Conservation (phyloP, 2,797 vertebrate genomes). For the Fringilla coelebs region DNA sequence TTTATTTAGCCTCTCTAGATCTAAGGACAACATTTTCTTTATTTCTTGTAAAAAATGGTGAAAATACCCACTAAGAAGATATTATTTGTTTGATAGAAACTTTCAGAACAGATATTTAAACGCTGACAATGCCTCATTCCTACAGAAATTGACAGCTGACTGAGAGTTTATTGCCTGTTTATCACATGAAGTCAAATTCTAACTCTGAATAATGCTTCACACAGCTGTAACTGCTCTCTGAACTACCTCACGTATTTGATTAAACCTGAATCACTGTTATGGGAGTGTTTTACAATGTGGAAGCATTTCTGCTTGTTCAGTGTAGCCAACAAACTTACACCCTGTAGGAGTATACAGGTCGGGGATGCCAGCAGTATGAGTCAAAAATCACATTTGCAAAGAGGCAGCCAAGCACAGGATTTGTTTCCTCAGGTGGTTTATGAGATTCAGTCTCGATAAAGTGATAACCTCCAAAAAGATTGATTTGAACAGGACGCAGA, state of each 20-base stretch:
- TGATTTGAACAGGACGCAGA: neutral
- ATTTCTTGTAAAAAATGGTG: neutral
- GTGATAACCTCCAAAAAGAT: neutral
- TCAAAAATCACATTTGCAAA: neutral
- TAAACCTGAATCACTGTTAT: neutral
- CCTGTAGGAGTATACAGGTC: neutral
- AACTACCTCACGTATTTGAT: neutral
- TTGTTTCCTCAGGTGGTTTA: neutral
- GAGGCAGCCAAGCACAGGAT: neutral
- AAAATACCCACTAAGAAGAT: neutral
- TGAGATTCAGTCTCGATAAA: neutral
- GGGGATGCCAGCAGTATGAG: neutral
- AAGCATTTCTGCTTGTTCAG: neutral
- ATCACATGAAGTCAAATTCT: neutral
- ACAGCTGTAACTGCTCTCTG: neutral
- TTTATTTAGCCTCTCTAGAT: neutral
- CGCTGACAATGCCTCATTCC: neutral
- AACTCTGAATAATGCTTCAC: neutral
- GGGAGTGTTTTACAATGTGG: neutral
- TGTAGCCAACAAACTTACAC: neutral
- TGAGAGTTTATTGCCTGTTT: slow-evolving; percentile 21
- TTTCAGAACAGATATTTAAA: neutral
- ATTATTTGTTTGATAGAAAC: neutral
- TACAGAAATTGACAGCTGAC: neutral
- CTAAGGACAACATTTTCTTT: neutral